A percentile compares a stretch with the other conserved stretches of the same genome.
phyloP scores from a whole-genome alignment of 1,140 invertebrate genomes.

The Mya arenaria region DNA sequence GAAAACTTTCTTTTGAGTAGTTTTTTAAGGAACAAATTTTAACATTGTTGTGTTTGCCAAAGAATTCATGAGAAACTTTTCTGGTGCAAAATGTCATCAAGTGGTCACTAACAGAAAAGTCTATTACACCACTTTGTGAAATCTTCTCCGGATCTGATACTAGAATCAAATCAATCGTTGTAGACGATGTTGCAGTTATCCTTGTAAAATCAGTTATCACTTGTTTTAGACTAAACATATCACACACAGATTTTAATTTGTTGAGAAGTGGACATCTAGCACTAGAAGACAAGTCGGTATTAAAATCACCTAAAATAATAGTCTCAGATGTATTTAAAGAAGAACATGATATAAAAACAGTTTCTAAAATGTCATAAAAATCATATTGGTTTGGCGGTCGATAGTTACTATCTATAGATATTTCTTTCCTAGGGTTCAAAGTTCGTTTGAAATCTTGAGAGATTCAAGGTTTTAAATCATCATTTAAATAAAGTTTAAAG shows the following conservation, averaged over 20 bases:
- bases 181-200: not conserved
- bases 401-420: too few relatives aligned
- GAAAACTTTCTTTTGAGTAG: slow-evolving; percentile 34
- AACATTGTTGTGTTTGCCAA: slow-evolving; percentile 25
- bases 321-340: too few relatives aligned
- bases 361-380: not conserved
- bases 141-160: slow-evolving; percentile 30
- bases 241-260: too few relatives aligned
- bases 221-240: slow-evolving; percentile 25
- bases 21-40: slow-evolving; percentile 28
- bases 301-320: slow-evolving; percentile 30
- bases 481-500: too few relatives aligned
- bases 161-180: not conserved
- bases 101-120: slow-evolving; percentile 25
- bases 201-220: slow-evolving; percentile 17
- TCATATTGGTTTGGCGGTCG: not conserved
- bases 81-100: slow-evolving; percentile 25
- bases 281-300: slow-evolving; percentile 36
- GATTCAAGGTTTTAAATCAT: too few relatives aligned
- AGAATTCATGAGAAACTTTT: not conserved
- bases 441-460: too few relatives aligned
- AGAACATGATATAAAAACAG: not conserved
- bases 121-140: slow-evolving; percentile 30
- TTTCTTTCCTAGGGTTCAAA: too few relatives aligned
- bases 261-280: too few relatives aligned